Percentiles rank a stretch among this genome's conserved stretches.
phyloP scores from a whole-genome alignment of 2,888 invertebrate species.

The Mimachlamys varia region DNA sequence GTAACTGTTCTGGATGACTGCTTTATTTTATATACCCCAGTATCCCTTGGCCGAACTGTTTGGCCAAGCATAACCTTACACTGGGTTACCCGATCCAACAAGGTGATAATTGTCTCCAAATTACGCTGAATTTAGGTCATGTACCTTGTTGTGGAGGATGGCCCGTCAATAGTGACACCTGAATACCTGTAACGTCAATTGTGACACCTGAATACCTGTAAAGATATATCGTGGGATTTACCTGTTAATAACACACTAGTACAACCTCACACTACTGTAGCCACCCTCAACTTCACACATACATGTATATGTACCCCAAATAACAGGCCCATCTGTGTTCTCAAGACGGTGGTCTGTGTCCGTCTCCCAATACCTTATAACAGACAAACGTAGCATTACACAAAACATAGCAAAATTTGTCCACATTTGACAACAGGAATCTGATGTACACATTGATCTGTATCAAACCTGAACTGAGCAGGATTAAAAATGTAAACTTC shows the following conservation, averaged over 20 bases:
- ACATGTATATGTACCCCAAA: no score
- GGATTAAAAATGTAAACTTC: no score
- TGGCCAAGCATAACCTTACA: not conserved
- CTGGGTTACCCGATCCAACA: not conserved
- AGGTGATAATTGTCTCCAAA: constrained; percentile 31
- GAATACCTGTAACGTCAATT: not conserved
- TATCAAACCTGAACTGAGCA: no score
- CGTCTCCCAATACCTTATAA: no score
- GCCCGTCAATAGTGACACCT: not conserved
- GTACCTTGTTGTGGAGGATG: not conserved
- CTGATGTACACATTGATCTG: no score
- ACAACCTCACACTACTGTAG: no score
- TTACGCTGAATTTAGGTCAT: not conserved
- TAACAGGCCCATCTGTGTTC: no score
- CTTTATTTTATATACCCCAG: not conserved
- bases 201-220: not conserved
- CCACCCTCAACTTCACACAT: no score
- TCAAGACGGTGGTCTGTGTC: no score
- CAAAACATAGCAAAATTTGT: no score
- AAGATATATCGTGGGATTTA: not conserved
- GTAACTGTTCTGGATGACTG: not conserved
- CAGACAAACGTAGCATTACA: no score
- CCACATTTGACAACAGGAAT: no score
- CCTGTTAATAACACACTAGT: not conserved
- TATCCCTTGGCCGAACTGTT: not conserved